Percentiles rank a stretch among this genome's conserved stretches.
Evolutionary conservation across 2,113 vertebrate genomes (phyloP).

Genomic region (Elgaria multicarinata): DNA sequence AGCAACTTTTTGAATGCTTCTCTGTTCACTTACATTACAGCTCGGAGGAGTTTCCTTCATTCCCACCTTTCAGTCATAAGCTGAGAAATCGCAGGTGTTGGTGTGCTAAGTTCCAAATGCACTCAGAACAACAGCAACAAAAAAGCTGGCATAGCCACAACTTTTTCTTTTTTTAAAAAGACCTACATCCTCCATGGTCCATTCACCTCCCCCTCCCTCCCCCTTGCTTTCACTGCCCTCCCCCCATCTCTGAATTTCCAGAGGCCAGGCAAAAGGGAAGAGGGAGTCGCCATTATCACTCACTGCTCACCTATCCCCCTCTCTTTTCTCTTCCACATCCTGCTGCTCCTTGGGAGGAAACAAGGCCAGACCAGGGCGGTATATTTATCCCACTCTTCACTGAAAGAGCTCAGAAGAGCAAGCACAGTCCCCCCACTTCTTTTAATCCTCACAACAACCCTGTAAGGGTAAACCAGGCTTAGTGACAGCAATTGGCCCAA

Average conservation of each 20-base stretch:
- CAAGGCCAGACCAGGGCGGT: fast-evolving
- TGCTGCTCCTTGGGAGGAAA: background rate
- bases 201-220: background rate
- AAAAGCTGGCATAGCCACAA: too few relatives aligned
- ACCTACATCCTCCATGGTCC: background rate
- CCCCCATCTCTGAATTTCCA: background rate
- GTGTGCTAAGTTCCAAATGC: conserved; percentile 64
- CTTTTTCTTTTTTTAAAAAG: too few relatives aligned
- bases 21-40: conserved; percentile 72
- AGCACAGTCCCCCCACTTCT: background rate
- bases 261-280: background rate
- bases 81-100: conserved; percentile 65
- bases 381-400: background rate
- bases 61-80: conserved; percentile 60
- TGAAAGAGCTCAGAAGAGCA: background rate
- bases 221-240: background rate
- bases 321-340: background rate
- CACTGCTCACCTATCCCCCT: background rate
- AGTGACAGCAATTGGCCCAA: background rate
- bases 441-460: background rate
- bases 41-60: conserved; percentile 54
- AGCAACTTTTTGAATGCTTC: conserved; percentile 64
- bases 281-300: background rate
- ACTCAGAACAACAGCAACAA: too few relatives aligned
- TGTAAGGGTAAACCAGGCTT: background rate